Evolutionary conservation across 2,797 vertebrate genomes (phyloP).

Genomic region (Heteromormyrus szaboi): DNA sequence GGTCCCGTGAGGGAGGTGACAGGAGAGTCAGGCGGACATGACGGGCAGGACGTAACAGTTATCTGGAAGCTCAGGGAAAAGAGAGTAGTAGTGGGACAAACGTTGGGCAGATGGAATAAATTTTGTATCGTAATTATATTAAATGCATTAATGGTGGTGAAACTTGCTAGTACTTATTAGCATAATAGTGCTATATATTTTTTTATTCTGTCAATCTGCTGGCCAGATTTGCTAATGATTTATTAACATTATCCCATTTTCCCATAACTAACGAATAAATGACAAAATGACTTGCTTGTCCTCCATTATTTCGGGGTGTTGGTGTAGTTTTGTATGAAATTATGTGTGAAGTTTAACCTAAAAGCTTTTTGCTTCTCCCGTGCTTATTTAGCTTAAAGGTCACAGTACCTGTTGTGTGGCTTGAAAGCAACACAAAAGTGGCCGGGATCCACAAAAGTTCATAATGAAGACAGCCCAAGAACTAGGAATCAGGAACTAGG

Average conservation of each 20-base stretch:
- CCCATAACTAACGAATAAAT: not conserved
- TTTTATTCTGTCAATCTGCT: not conserved
- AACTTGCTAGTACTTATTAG: not conserved
- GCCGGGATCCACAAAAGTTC: not conserved
- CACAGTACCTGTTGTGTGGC: not conserved
- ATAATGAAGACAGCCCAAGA: not conserved
- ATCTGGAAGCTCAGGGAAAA: not conserved
- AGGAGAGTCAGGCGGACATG: not conserved
- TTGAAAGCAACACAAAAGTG: not conserved
- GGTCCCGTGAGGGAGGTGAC: not conserved
- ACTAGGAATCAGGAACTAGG: not conserved
- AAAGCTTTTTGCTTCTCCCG: not conserved
- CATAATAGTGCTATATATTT: not conserved
- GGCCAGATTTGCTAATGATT: not conserved
- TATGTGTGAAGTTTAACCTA: not conserved
- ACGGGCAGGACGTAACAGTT: not conserved
- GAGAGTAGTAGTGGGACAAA: not conserved
- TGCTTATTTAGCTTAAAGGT: not conserved
- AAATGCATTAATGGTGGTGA: not conserved
- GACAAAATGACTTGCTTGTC: not conserved
- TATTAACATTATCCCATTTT: not conserved
- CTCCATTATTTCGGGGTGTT: not conserved
- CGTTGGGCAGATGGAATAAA: not conserved
- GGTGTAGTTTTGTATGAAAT: not conserved
- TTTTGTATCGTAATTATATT: not conserved